Evolutionary conservation across 2,113 vertebrate species (phyloP), one percentile per base, ranked within the genome.

Genomic region (Romanogobio albipinnatus): DNA sequence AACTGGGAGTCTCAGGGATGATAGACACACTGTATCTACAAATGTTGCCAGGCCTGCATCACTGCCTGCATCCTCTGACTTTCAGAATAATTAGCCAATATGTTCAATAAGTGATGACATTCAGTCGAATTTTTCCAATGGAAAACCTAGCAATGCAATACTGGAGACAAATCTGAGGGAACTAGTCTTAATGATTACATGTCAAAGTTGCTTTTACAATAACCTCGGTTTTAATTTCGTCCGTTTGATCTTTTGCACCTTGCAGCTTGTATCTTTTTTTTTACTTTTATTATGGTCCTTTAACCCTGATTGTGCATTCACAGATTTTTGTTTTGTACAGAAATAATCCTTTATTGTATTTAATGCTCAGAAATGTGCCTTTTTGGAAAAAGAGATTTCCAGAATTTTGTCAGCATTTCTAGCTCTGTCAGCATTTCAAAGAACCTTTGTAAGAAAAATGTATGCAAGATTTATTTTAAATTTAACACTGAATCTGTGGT

Each of bases 61-160:
- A 85, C 81, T 87, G 80, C 77, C 81, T 90, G 81, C 78, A 17
- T 86, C 45, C 84, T 80, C 45, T 83, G 70, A 80, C 51, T 64
- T 81, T 70, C 33, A 45, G 68, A 85, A 83, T 45, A 78, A 74
- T 73, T 76, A 84, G 73, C 56, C 73, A 81, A 84, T 78, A 82
- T 70, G 59, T 85, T 81, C 74, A 86, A 79, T 74, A 64, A 58
- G 51, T 29, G 66, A 73, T 45, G 70, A 61, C 62, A 74, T 74
- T 82, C 24, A 39, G 59, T 70, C 10, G 9, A 76, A 49, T 74
- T 45, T 89, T 84, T 91, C 82, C 61, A 68, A 87, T 90, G 84
- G 88, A 89, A 92, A 92, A 79, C 85, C 76, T 73, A 89, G 89
- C 91, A 93, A 92, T 93, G 90, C 89, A 88, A 91, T 68, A 76